phyloP scores from a whole-genome alignment of 2,113 vertebrate genomes.

The Elephas maximus region DNA sequence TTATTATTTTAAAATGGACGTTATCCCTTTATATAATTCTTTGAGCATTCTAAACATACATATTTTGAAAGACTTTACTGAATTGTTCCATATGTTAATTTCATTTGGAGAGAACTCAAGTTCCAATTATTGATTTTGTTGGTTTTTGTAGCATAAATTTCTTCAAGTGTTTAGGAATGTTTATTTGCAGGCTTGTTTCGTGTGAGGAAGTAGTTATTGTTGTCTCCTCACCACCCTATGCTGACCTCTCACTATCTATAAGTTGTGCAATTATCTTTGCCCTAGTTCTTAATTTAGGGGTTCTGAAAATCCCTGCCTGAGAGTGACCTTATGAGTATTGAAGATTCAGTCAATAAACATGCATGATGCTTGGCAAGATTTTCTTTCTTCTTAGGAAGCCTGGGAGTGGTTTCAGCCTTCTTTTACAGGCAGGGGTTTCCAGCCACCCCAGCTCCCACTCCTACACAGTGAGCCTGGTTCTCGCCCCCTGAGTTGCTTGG shows the following conservation, averaged over 20 bases:
- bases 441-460: no score
- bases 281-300: neutral
- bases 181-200: neutral
- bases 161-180: neutral
- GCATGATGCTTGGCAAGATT: neutral
- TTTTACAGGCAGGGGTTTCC: neutral
- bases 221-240: neutral
- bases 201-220: neutral
- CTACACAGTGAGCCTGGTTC: neutral
- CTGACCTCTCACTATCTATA: neutral
- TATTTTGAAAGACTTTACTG: neutral
- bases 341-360: neutral
- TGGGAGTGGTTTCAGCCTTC: neutral
- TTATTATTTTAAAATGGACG: neutral
- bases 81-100: neutral
- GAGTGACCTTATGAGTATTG: neutral
- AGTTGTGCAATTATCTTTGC: neutral
- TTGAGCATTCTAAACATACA: neutral
- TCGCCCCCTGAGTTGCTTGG: neutral
- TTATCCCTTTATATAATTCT: neutral
- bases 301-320: neutral
- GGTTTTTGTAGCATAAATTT: neutral
- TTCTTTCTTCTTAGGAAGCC: neutral
- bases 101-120: neutral
- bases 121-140: neutral